A percentile compares a stretch with the other conserved stretches of the same genome.
Conservation (phyloP, 2,888 invertebrate species). For the Eueremaeus valkanovi region DNA sequence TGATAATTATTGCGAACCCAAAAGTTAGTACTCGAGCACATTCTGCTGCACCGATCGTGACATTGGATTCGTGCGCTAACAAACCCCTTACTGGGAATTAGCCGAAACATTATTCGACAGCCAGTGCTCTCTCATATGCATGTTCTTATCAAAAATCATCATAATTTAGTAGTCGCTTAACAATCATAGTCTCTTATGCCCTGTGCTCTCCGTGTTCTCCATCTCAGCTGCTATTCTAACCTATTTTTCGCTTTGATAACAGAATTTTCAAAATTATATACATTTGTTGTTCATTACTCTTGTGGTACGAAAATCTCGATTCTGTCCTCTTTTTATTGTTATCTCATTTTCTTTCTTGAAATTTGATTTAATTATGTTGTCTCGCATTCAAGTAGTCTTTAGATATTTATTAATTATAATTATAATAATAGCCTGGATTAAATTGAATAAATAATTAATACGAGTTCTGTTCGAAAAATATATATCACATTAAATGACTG, state of each 20-base stretch:
- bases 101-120: not conserved
- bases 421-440: too few species aligned
- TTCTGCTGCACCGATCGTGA: not conserved
- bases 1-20: conserved; percentile 10
- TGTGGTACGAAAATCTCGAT: not conserved
- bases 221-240: not conserved
- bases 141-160: not conserved
- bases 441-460: too few species aligned
- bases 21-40: conserved; percentile 14
- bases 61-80: not conserved
- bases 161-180: not conserved
- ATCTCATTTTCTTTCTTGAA: not conserved
- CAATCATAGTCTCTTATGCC: not conserved
- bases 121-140: not conserved
- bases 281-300: not conserved
- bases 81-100: conserved; percentile 23
- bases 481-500: too few species aligned
- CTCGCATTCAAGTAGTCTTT: too few species aligned
- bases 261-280: not conserved
- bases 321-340: too few species aligned
- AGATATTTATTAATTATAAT: too few species aligned
- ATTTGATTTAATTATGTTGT: not conserved
- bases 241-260: not conserved
- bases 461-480: too few species aligned
- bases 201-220: not conserved